These are phyloP conservation scores for Drosophila diplacantha DNA, from an alignment of 2,888 invertebrate genomes.

Conservation along the genomic window DNA sequence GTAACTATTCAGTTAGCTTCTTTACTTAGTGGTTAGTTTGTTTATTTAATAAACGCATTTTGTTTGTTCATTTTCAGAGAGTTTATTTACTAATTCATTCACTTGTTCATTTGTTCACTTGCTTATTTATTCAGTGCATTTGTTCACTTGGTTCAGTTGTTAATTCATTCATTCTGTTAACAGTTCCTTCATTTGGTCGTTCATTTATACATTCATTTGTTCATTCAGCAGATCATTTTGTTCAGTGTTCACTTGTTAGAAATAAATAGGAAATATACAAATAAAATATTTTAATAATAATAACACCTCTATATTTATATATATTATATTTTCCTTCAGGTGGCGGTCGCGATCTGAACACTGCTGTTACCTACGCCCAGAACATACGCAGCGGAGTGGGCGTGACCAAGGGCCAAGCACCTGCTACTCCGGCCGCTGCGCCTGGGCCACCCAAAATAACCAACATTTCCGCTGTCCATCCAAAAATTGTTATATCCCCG, in stretches of 20 bases:
- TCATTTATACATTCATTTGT: not conserved
- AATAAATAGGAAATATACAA: too few relatives aligned
- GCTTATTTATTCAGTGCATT: too few relatives aligned
- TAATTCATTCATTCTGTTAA: too few relatives aligned
- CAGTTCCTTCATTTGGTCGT: not conserved
- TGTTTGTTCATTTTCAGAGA: too few relatives aligned
- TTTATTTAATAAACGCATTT: too few relatives aligned
- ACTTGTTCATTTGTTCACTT: too few relatives aligned
- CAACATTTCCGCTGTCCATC: constrained; percentile 1
- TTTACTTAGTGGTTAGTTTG: too few relatives aligned
- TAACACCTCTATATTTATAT: not conserved
- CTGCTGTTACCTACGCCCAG: constrained; percentile 84
- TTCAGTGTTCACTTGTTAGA: too few relatives aligned
- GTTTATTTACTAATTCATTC: too few relatives aligned
- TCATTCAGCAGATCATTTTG: not conserved
- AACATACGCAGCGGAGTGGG: constrained; percentile 76
- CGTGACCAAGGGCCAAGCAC: constrained; percentile 39
- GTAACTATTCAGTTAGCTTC: too few relatives aligned
- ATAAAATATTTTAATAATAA: not conserved
- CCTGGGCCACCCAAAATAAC: constrained; percentile 1
- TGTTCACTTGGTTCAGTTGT: too few relatives aligned
- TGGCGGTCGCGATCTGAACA: constrained; percentile 90
- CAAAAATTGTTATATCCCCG: constrained; percentile 29
- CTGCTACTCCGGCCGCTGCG: constrained; percentile 17
- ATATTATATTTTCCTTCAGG: constrained; percentile 78